Evolutionary conservation across 1,140 invertebrate species (phyloP).

Genomic region (Tetragnatha versicolor): DNA sequence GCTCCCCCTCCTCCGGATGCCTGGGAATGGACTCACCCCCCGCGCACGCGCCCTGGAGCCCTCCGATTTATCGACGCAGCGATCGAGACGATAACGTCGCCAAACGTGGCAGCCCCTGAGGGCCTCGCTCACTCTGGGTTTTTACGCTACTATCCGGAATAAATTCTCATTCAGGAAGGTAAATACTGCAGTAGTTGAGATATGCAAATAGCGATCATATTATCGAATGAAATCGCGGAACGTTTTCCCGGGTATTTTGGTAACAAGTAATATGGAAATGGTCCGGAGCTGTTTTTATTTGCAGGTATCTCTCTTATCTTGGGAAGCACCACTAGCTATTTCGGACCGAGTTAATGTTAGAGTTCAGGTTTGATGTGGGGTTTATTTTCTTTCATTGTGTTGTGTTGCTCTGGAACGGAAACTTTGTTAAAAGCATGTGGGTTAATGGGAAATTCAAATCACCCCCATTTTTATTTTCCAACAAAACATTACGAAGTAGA

Average conservation of each 20-base stretch:
- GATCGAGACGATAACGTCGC: constrained; percentile 41
- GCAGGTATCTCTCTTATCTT: too few relatives aligned
- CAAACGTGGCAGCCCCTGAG: constrained; percentile 17
- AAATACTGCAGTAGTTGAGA: constrained; percentile 6
- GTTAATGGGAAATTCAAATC: too few relatives aligned
- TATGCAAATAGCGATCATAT: constrained; percentile 23
- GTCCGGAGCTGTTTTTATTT: too few relatives aligned
- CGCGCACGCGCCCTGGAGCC: background rate
- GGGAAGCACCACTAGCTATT: too few relatives aligned
- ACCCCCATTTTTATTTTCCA: too few relatives aligned
- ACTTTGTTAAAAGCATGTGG: too few relatives aligned
- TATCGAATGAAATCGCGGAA: constrained; percentile 1
- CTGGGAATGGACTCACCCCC: constrained; percentile 3
- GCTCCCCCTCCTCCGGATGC: background rate
- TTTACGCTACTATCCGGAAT: background rate
- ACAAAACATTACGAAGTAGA: too few relatives aligned
- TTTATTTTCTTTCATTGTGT: too few relatives aligned
- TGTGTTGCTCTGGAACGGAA: too few relatives aligned
- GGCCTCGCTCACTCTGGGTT: background rate
- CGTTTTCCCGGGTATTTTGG: background rate
- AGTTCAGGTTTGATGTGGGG: too few relatives aligned
- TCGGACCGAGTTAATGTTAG: too few relatives aligned
- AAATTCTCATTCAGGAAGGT: too few relatives aligned
- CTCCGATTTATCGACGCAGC: constrained; percentile 17
- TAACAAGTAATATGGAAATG: constrained; percentile 3